A percentile compares a stretch with the other conserved stretches of the same genome.
These are phyloP conservation scores for Desoria tigrina DNA, from an alignment of 2,888 invertebrate genomes.

Conservation along the genomic window DNA sequence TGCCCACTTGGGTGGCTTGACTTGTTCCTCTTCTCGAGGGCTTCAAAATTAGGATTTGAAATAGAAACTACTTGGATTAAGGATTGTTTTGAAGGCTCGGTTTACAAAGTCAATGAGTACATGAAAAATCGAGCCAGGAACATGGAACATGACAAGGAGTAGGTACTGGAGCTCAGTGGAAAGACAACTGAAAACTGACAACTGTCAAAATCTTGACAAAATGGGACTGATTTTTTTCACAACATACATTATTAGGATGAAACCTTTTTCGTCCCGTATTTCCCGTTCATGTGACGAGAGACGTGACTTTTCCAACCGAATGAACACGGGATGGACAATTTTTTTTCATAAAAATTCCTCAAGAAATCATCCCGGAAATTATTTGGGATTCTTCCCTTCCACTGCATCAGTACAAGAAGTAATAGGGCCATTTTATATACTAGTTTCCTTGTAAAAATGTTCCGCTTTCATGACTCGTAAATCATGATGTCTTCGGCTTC, in stretches of 20 bases:
- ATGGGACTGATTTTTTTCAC: background rate
- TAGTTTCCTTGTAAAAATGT: background rate
- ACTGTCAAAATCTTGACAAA: background rate
- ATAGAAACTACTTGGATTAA: slow-evolving; percentile 6
- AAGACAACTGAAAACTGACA: background rate
- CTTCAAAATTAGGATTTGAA: slow-evolving; percentile 4
- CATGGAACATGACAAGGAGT: background rate
- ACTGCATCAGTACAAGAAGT: background rate
- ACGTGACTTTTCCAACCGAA: slow-evolving; percentile 22
- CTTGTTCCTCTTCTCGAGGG: background rate
- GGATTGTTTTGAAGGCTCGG: slow-evolving; percentile 2
- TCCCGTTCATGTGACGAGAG: slow-evolving; percentile 3
- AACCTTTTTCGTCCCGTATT: background rate
- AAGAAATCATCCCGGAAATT: slow-evolving; percentile 22
- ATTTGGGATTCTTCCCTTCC: slow-evolving; percentile 17
- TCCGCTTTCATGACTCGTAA: slow-evolving; percentile 19
- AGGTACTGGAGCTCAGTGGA: background rate
- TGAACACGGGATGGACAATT: slow-evolving; percentile 17
- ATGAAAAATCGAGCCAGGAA: background rate
- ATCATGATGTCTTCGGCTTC: slow-evolving; percentile 15
- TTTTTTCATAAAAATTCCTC: slow-evolving; percentile 21
- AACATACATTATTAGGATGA: no score
- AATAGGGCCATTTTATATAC: no score
- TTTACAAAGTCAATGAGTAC: slow-evolving; percentile 1
- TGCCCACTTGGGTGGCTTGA: slow-evolving; percentile 1